Conservation (phyloP, 92 coral and sea anemone genomes). For the Palythoa heliodiscus region DNA sequence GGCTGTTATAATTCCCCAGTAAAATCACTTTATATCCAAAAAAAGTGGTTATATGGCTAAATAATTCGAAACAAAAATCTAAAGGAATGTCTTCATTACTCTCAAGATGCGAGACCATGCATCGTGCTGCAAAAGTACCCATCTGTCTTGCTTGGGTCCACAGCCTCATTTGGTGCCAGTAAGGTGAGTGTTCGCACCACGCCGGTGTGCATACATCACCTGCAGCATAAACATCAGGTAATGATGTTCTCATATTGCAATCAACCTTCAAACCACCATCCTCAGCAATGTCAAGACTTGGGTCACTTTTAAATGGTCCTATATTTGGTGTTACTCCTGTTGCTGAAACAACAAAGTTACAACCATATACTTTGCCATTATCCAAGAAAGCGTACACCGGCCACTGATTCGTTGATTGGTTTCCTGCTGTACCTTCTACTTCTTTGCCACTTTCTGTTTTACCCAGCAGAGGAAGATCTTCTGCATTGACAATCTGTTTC, state of each 20-base stretch:
- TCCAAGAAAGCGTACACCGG: conserved; percentile 75
- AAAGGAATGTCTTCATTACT: conserved; percentile 58
- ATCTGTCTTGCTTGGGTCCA: conserved; percentile 98
- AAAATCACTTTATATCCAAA: conserved; percentile 92
- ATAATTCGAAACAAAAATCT: conserved; percentile 94
- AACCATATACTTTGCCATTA: conserved; percentile 81
- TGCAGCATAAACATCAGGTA: conserved; percentile 89
- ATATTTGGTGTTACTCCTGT: conserved; percentile 90
- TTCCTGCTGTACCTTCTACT: background rate
- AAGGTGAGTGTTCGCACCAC: conserved; percentile 82
- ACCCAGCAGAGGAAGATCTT: conserved; percentile 39
- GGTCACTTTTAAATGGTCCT: conserved; percentile 62
- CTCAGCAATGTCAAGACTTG: conserved; percentile 65
- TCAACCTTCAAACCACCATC: conserved; percentile 93
- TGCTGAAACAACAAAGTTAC: conserved; percentile 92
- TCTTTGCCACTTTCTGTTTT: conserved; percentile 39
- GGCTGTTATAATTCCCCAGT: conserved; percentile 88
- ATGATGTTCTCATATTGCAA: conserved; percentile 74
- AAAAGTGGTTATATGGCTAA: conserved; percentile 90
- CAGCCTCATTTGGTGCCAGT: conserved; percentile 96
- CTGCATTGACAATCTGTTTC: conserved; percentile 56
- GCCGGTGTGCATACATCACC: conserved; percentile 93
- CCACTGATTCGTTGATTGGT: conserved; percentile 50
- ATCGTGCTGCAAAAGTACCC: conserved; percentile 95
- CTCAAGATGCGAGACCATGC: conserved; percentile 68